A percentile compares a stretch with the other conserved stretches of the same genome.
These are phyloP conservation scores for Rhabdornis inornatus DNA, from an alignment of 2,113 vertebrate species.

Conservation along the genomic window DNA sequence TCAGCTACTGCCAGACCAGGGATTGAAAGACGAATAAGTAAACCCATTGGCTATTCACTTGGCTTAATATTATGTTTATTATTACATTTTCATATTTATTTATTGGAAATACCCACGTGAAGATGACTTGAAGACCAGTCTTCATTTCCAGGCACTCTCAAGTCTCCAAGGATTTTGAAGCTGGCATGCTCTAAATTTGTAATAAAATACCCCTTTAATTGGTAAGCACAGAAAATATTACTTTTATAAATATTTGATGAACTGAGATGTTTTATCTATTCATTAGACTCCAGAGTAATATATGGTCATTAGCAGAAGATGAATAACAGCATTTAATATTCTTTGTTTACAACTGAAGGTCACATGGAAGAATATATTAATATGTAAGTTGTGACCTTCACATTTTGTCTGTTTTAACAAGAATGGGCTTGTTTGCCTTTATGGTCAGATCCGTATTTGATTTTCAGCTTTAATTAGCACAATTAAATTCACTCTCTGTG, in stretches of 20 bases:
- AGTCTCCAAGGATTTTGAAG: background rate
- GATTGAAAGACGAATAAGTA: background rate
- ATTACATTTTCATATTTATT: background rate
- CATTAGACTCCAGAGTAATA: slow-evolving; percentile 66
- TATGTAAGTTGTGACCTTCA: slow-evolving; percentile 65
- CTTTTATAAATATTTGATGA: slow-evolving; percentile 83
- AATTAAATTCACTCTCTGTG: slow-evolving; percentile 51
- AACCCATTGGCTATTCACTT: background rate
- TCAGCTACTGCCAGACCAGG: background rate
- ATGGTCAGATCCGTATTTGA: slow-evolving; percentile 4
- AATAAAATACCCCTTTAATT: slow-evolving; percentile 59
- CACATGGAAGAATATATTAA: slow-evolving; percentile 70
- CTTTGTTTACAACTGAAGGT: slow-evolving; percentile 76
- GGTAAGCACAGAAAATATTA: slow-evolving; percentile 69
- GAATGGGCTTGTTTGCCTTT: slow-evolving; percentile 23
- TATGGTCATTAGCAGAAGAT: slow-evolving; percentile 71
- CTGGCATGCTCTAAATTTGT: background rate
- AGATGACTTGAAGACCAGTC: background rate
- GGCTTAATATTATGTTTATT: background rate
- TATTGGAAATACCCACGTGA: background rate
- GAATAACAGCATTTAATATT: slow-evolving; percentile 73
- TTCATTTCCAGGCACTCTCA: background rate
- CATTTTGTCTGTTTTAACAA: slow-evolving; percentile 45
- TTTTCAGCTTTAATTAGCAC: slow-evolving; percentile 68
- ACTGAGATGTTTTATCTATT: slow-evolving; percentile 70